Conservation (phyloP, 1,140 invertebrate genomes). For the Linepithema humile region DNA sequence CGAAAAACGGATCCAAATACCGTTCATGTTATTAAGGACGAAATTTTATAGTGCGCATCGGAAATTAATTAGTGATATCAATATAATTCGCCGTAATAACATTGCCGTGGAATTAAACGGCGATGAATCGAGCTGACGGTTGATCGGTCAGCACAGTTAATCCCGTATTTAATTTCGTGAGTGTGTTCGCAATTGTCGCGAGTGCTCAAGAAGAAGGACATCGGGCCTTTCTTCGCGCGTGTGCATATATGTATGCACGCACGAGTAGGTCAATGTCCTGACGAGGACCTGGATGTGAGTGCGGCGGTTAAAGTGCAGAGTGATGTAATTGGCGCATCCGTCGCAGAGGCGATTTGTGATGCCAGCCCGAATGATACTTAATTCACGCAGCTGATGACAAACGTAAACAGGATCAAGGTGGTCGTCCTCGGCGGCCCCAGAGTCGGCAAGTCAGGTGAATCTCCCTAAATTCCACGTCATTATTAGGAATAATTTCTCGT, state of each 20-base stretch:
- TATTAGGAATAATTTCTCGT: not conserved
- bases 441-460: slow-evolving; percentile 87
- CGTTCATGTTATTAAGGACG: not conserved
- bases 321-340: slow-evolving; percentile 53
- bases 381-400: slow-evolving; percentile 83
- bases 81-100: not conserved
- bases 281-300: slow-evolving; percentile 15
- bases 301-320: slow-evolving; percentile 57
- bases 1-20: not conserved
- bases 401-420: slow-evolving; percentile 89
- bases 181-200: slow-evolving; percentile 15
- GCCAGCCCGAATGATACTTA: slow-evolving; percentile 65
- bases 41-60: not conserved
- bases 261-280: slow-evolving; percentile 63
- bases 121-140: not conserved
- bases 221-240: not conserved
- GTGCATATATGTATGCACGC: too few species aligned
- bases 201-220: slow-evolving; percentile 3
- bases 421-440: slow-evolving; percentile 88
- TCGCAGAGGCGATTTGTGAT: slow-evolving; percentile 59
- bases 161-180: not conserved
- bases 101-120: not conserved
- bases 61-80: slow-evolving; percentile 10
- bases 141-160: not conserved
- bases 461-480: not conserved